Base-by-base conservation (phyloP, 2,113 vertebrate species). In the Cyprinodon brontotheroides region DNA sequence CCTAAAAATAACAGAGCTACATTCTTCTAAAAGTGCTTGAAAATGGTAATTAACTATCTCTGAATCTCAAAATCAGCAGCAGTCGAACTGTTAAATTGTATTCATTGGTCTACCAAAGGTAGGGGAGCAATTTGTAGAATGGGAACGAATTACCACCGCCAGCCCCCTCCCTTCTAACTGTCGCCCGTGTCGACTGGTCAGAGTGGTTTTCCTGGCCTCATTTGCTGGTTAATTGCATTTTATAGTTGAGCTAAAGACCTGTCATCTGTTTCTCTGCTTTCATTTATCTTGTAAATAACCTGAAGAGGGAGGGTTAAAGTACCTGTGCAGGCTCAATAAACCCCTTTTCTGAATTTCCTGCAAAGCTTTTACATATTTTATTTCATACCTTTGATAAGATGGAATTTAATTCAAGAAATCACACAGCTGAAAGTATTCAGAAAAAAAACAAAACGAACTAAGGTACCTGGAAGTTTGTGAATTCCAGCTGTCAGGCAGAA, bases 171-270 rank as follows among this genome's bases (percentile, higher is more conserved):
- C 89, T 85, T 83, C 77, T 88, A 89, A 92, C 89, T 86, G 85
- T 86, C 87, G 82, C 90, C 88, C 78, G 75, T 89, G 85, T 84
- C 59, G 78, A 91, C 88, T 92, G 94, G 93, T 94, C 93, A 92
- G 89, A 93, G 87, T 81, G 82, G 89, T 91, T 93, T 90, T 88
- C 89, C 89, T 92, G 93, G 94, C 92, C 93, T 95, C 94, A 95
- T 95, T 95, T 94, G 92, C 94, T 93, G 92, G 92, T 94, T 95
- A 94, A 95, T 95, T 95, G 93, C 93, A 91, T 94, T 94, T 93
- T 93, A 91, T 94, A 94, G 92, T 93, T 93, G 91, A 95, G 93
- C 91, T 94, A 93, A 94, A 93, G 93, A 93, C 93, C 94, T 95
- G 94, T 94, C 93, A 95, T 94, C 90, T 93, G 92, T 94, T 94